Percentiles rank a stretch among this genome's conserved stretches.
phyloP scores from a whole-genome alignment of 2,797 vertebrate species.

The Cephalopachus bancanus region DNA sequence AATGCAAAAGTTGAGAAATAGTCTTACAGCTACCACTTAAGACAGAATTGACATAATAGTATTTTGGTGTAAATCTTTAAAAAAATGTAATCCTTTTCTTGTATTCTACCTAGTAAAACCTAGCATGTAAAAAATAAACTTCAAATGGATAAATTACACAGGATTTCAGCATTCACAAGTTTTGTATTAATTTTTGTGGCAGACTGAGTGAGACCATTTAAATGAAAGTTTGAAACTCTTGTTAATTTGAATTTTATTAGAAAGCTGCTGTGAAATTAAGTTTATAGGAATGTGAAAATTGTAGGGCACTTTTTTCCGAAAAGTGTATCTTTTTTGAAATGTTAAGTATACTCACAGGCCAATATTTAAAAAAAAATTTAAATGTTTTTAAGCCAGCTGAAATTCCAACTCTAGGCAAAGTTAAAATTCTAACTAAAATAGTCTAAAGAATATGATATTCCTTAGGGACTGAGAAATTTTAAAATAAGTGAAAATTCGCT shows the following conservation, averaged over 20 bases:
- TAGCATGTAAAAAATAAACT: constrained; percentile 33
- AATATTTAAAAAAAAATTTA: constrained; percentile 37
- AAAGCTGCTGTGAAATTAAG: constrained; percentile 43
- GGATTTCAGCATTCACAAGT: background rate
- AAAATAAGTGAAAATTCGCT: constrained; percentile 71
- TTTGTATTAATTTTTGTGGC: background rate
- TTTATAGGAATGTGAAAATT: constrained; percentile 49
- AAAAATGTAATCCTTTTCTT: background rate
- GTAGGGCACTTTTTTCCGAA: constrained; percentile 48
- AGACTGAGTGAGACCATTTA: background rate
- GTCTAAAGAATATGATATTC: constrained; percentile 15
- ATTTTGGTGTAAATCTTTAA: constrained; percentile 54
- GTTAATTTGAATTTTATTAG: constrained; percentile 59
- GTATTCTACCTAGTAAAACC: constrained; percentile 48
- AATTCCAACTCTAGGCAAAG: constrained; percentile 65
- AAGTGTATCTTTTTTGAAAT: constrained; percentile 54
- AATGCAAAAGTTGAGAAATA: constrained; percentile 1
- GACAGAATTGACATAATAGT: background rate
- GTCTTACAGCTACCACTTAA: constrained; percentile 28
- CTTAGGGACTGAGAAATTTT: constrained; percentile 40
- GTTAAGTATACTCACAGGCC: background rate
- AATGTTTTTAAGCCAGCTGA: constrained; percentile 65
- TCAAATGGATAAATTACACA: constrained; percentile 50
- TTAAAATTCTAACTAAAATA: constrained; percentile 61
- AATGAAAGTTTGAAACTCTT: constrained; percentile 8